Percentiles rank a stretch among this genome's conserved stretches.
Conservation (phyloP, 2,888 invertebrate species). For the Drosophila niveifrons region DNA sequence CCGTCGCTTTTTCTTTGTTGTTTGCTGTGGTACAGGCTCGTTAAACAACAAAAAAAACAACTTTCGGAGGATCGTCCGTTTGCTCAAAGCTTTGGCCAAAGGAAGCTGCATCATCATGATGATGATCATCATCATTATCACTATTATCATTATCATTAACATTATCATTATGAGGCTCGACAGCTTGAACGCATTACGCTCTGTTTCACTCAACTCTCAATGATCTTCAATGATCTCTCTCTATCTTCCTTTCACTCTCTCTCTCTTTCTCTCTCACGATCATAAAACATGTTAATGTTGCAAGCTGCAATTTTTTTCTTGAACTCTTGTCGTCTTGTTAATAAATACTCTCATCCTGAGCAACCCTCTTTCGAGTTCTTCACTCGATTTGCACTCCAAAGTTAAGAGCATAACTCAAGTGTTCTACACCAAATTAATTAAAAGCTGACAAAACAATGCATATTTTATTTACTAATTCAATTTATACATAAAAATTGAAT, state of each 20-base stretch:
- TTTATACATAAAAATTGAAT: no score
- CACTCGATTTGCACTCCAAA: background rate
- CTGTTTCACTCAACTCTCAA: constrained; percentile 11
- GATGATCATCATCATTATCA: constrained; percentile 7
- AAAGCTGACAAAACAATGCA: no score
- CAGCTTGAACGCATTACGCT: constrained; percentile 17
- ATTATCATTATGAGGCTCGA: constrained; percentile 1
- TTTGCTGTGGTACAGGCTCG: background rate
- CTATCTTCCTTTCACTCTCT: background rate
- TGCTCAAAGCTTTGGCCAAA: constrained; percentile 23
- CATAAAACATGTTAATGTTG: constrained; percentile 75
- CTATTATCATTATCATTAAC: background rate
- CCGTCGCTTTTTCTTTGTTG: constrained; percentile 57
- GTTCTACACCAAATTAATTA: no score
- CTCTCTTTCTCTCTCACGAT: background rate
- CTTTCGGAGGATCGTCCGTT: constrained; percentile 24
- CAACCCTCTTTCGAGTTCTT: background rate
- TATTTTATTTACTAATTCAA: no score
- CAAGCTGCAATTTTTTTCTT: constrained; percentile 70
- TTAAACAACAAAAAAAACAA: constrained; percentile 4
- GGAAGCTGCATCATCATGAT: constrained; percentile 29
- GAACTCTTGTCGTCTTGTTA: constrained; percentile 16
- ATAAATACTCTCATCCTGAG: constrained; percentile 36
- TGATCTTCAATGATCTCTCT: background rate
- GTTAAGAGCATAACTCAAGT: no score